A percentile compares a stretch with the other conserved stretches of the same genome.
Evolutionary conservation across 1,140 invertebrate genomes (phyloP).

Genomic region (Pseudoatta argentina): DNA sequence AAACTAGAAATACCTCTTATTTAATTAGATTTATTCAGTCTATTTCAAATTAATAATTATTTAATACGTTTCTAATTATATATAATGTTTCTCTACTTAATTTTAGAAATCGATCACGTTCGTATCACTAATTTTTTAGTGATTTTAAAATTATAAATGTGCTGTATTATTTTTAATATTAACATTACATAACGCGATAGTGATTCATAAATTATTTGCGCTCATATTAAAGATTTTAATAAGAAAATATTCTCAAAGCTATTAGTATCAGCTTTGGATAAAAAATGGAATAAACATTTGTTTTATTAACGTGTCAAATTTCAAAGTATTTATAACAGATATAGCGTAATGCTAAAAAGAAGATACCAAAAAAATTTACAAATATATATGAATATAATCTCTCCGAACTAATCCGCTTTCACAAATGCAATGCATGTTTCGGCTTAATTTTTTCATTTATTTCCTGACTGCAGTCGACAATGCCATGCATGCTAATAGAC

Average conservation of each 20-base stretch:
- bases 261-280: background rate
- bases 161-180: background rate
- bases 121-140: background rate
- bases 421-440: background rate
- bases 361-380: background rate
- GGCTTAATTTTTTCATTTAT: constrained; percentile 1
- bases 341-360: background rate
- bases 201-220: background rate
- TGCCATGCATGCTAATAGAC: background rate
- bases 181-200: background rate
- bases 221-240: background rate
- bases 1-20: no score
- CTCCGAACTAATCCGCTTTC: background rate
- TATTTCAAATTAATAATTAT: no score
- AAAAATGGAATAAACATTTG: background rate
- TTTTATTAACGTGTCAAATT: constrained; percentile 2
- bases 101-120: background rate
- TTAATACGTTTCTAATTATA: background rate
- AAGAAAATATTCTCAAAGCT: background rate
- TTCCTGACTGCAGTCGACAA: background rate
- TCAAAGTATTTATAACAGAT: background rate
- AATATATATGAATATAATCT: constrained; percentile 1
- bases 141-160: background rate
- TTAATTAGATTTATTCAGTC: no score
- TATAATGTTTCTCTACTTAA: background rate